Conservation (phyloP, 2,797 vertebrate genomes). For the Coreius guichenoti region DNA sequence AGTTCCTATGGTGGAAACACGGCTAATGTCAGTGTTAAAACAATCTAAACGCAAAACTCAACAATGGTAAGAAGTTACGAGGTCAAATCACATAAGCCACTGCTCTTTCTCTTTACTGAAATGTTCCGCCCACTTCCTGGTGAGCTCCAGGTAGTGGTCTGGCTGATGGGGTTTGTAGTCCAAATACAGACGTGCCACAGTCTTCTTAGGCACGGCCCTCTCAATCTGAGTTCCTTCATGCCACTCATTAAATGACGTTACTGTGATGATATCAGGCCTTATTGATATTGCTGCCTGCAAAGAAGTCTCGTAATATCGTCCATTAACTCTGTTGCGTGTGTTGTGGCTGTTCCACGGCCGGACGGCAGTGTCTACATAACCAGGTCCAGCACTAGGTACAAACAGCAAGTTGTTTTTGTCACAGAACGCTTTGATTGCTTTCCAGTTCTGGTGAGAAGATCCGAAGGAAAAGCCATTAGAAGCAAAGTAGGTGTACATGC, state of each 20-base stretch:
- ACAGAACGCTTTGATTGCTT: slow-evolving; percentile 86
- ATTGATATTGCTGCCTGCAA: slow-evolving; percentile 85
- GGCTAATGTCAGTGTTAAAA: not conserved
- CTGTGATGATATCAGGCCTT: slow-evolving; percentile 85
- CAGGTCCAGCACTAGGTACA: slow-evolving; percentile 87
- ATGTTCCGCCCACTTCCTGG: slow-evolving; percentile 87
- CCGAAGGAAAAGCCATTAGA: slow-evolving; percentile 93
- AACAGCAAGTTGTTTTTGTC: slow-evolving; percentile 87
- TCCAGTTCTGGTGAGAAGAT: slow-evolving; percentile 90
- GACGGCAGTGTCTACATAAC: slow-evolving; percentile 87
- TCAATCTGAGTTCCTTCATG: slow-evolving; percentile 92
- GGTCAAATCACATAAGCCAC: slow-evolving; percentile 83
- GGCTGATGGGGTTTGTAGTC: slow-evolving; percentile 86
- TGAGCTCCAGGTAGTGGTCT: slow-evolving; percentile 85
- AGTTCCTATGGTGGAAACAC: too few species aligned
- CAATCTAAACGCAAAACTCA: slow-evolving; percentile 6
- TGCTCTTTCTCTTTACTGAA: slow-evolving; percentile 91
- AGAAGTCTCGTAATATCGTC: slow-evolving; percentile 89
- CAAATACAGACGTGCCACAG: slow-evolving; percentile 82
- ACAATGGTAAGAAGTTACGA: not conserved
- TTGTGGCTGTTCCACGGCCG: slow-evolving; percentile 93
- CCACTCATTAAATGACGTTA: slow-evolving; percentile 93
- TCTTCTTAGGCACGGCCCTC: slow-evolving; percentile 85
- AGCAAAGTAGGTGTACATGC: slow-evolving; percentile 91
- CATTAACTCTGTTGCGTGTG: slow-evolving; percentile 87